Conservation (phyloP, 1,140 invertebrate genomes). For the Lordiphosa mommai region DNA sequence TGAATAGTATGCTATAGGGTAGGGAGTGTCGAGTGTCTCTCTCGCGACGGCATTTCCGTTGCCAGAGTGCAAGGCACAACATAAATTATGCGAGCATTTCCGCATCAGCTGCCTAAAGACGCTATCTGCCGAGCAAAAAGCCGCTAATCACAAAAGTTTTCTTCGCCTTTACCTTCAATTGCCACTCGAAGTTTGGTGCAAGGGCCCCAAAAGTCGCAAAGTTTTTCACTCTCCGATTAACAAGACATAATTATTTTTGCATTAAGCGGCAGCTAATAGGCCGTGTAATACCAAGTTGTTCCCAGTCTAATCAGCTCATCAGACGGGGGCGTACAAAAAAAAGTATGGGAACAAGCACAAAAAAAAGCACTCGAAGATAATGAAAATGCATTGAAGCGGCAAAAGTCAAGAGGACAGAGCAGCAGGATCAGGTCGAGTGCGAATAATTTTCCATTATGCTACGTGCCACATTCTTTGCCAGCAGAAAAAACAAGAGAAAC, state of each 20-base stretch:
- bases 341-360: conserved; percentile 1
- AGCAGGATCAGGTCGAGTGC: conserved; percentile 61
- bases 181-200: conserved; percentile 21
- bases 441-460: conserved; percentile 66
- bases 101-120: conserved; percentile 35
- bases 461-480: conserved; percentile 45
- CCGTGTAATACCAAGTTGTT: conserved; percentile 57
- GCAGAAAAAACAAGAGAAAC: conserved; percentile 12
- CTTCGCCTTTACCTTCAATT: conserved; percentile 56
- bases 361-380: conserved; percentile 63
- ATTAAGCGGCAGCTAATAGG: conserved; percentile 69
- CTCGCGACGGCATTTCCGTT: conserved; percentile 67
- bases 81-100: conserved; percentile 71
- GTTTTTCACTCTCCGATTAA: conserved; percentile 57
- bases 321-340: conserved; percentile 33
- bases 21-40: conserved; percentile 3
- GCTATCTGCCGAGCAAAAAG: conserved; percentile 18
- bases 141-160: conserved; percentile 68
- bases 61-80: conserved; percentile 54
- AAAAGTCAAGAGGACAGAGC: conserved; percentile 43
- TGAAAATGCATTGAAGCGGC: conserved; percentile 70
- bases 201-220: conserved; percentile 41
- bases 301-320: conserved; percentile 56
- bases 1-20: conserved; percentile 53
- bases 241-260: conserved; percentile 74